These are phyloP conservation scores for Mesorhabditis sp. DNA, from an alignment of 2,888 invertebrate species.

Conservation along the genomic window DNA sequence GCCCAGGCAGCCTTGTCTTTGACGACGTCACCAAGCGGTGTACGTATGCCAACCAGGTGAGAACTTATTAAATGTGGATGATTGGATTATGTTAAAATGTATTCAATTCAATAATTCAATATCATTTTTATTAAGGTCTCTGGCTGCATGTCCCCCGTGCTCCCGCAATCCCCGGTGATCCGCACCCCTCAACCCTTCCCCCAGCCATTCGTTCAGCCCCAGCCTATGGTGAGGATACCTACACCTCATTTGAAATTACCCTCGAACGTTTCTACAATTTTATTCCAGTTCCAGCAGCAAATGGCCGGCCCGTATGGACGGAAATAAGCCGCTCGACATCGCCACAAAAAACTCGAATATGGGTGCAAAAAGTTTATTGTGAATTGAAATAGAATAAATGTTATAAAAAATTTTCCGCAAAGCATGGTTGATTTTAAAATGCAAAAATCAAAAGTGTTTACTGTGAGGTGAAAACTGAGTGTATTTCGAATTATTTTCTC, in stretches of 20 bases:
- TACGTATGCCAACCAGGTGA: not conserved
- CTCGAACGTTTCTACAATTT: not conserved
- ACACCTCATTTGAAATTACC: not conserved
- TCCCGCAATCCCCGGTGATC: not conserved
- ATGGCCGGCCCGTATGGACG: conserved; percentile 3
- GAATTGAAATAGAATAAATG: too few relatives aligned
- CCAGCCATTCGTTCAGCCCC: conserved; percentile 2
- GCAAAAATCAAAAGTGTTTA: too few relatives aligned
- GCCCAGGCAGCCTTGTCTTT: not conserved
- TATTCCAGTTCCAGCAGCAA: not conserved
- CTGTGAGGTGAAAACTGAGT: too few relatives aligned
- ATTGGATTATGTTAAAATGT: not conserved
- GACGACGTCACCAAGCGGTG: not conserved
- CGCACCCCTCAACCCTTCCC: too few relatives aligned
- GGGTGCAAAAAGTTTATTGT: too few relatives aligned
- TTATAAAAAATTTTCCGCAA: too few relatives aligned
- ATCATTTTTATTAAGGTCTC: not conserved
- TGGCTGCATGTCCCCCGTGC: not conserved
- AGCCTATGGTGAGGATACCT: not conserved
- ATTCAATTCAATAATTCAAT: not conserved
- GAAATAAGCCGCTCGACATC: not conserved
- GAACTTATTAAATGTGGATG: too few relatives aligned
- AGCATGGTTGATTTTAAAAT: too few relatives aligned
- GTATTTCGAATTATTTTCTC: too few relatives aligned
- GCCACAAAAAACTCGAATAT: too few relatives aligned